Percentiles rank a stretch among this genome's conserved stretches.
Conservation (phyloP, 2,797 vertebrate genomes). For the Poecile montanus region DNA sequence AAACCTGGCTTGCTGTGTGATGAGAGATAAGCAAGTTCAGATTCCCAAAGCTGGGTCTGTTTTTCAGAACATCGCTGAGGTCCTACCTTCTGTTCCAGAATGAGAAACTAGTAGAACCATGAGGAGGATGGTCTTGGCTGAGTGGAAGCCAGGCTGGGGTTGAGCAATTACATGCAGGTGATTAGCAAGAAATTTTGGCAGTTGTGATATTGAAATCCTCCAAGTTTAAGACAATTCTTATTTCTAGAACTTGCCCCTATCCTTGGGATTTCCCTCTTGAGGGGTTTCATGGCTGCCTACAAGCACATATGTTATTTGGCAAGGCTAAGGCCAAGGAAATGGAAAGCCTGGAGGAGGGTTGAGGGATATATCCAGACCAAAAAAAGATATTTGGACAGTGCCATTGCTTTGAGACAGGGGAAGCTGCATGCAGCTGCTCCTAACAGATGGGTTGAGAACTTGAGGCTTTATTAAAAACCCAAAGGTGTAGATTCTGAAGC, state of each 20-base stretch:
- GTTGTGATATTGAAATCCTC: neutral
- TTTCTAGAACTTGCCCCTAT: neutral
- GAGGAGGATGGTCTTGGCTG: neutral
- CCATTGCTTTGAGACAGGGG: neutral
- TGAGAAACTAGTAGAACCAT: neutral
- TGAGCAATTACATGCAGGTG: neutral
- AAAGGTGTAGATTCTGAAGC: neutral
- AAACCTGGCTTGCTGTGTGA: neutral
- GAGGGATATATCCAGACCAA: neutral
- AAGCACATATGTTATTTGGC: neutral
- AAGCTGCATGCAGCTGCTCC: neutral
- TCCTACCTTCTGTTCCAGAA: neutral
- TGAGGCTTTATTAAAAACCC: neutral
- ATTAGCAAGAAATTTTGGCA: neutral
- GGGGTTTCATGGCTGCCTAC: neutral
- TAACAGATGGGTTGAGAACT: neutral
- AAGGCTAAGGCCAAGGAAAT: neutral
- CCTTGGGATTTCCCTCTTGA: rapidly evolving
- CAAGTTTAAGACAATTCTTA: neutral
- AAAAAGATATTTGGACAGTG: neutral
- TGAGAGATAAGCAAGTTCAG: neutral
- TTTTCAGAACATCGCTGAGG: neutral
- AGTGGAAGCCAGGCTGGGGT: neutral
- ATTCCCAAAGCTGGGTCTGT: neutral
- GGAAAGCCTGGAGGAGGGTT: neutral